Conservation (phyloP, 2,888 invertebrate genomes). For the Dichetophora obliterata region DNA sequence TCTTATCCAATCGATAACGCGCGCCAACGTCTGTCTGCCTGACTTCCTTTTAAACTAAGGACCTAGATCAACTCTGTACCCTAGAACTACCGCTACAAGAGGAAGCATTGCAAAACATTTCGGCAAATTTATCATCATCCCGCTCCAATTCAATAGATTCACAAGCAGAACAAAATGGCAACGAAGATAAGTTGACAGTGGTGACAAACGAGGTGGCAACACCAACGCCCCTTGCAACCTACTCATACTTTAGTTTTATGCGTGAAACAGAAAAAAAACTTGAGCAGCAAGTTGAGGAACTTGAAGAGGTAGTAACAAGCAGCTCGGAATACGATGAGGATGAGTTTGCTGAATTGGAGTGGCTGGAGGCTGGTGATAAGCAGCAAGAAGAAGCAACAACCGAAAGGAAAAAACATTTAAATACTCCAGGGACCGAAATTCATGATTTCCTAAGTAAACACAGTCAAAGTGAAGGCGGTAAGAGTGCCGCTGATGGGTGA, state of each 20-base stretch:
- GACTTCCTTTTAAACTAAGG: conserved; percentile 48
- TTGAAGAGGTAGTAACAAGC: conserved; percentile 29
- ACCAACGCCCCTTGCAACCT: conserved; percentile 2
- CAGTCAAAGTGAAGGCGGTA: conserved; percentile 52
- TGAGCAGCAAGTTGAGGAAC: conserved; percentile 39
- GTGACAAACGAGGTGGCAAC: conserved; percentile 41
- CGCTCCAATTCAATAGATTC: conserved; percentile 43
- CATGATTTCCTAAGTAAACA: conserved; percentile 48
- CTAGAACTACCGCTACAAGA: conserved; percentile 60
- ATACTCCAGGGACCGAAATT: neutral
- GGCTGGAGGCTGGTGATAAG: neutral
- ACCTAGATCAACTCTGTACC: conserved; percentile 65
- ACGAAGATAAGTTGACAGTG: conserved; percentile 37
- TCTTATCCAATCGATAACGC: neutral
- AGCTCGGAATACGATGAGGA: conserved; percentile 39
- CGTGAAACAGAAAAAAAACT: conserved; percentile 1
- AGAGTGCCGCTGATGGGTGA: conserved; percentile 56
- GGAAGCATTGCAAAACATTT: conserved; percentile 61
- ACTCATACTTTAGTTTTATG: conserved; percentile 10
- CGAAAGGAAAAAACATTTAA: neutral
- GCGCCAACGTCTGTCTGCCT: neutral
- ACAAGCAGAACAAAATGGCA: conserved; percentile 39
- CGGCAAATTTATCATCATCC: conserved; percentile 45
- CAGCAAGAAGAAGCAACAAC: conserved; percentile 1
- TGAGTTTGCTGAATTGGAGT: conserved; percentile 19